Evolutionary conservation across 2,888 invertebrate genomes (phyloP).

Genomic region (Ophion ellenae): DNA sequence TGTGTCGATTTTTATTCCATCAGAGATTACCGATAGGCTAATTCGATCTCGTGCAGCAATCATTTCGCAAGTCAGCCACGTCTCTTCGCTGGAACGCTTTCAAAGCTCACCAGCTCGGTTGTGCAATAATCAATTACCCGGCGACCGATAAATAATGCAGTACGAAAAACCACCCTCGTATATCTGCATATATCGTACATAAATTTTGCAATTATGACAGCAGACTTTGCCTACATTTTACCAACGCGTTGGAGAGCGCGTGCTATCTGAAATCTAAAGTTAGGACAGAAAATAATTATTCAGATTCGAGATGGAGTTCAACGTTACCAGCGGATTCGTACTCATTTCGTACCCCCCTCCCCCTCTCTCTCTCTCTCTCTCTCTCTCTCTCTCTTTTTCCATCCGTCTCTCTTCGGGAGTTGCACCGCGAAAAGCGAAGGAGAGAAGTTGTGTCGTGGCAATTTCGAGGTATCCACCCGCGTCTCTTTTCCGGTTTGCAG

Average conservation of each 20-base stretch:
- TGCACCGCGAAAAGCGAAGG: conserved; percentile 52
- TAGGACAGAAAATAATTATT: conserved; percentile 66
- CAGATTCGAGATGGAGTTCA: conserved; percentile 65
- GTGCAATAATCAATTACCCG: conserved; percentile 20
- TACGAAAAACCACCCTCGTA: neutral
- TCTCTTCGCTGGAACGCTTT: neutral
- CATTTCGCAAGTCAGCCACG: no score
- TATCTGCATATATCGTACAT: conserved; percentile 43
- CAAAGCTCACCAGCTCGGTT: neutral
- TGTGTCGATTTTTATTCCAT: no score
- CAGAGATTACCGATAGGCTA: no score
- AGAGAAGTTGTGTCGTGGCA: conserved; percentile 63
- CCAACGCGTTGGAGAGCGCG: neutral
- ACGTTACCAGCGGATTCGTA: conserved; percentile 48
- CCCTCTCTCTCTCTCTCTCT: neutral
- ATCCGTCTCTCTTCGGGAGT: conserved; percentile 27
- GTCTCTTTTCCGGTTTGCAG: conserved; percentile 63
- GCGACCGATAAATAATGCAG: conserved; percentile 30
- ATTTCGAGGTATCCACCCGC: conserved; percentile 67
- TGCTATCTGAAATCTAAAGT: conserved; percentile 60
- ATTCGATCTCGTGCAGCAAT: no score
- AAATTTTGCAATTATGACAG: conserved; percentile 46
- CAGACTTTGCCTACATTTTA: conserved; percentile 35
- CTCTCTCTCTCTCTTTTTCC: neutral
- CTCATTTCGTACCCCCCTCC: conserved; percentile 34